Base-by-base conservation (phyloP, 2,888 invertebrate species). In the Thymelicus acteon region DNA sequence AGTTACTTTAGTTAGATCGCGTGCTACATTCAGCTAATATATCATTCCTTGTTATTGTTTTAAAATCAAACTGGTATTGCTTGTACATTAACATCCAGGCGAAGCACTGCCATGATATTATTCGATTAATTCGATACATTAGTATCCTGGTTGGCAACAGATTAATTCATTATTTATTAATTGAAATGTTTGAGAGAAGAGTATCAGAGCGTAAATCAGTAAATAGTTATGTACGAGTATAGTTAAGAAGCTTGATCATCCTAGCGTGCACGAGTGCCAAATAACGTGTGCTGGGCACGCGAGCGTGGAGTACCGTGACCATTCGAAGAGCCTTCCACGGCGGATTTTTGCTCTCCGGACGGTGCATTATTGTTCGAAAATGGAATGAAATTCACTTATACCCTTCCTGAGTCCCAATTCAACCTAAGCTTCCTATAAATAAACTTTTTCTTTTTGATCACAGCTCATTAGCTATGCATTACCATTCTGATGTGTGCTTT, bases 181-280 rank as follows among this genome's bases (percentile, higher is more conserved):
- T 63, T 63, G 57, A 69, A 63, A 69, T 69, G 52, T 69, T 64
- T 62, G 39, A 57, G 39, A 63, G 67, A 48, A 79, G 75, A 75
- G 76, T 76, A 76, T 77, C 75, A 75, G 77, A 78, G 78, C 76
- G 74, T 77, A 78, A 79, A 78, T 78, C 76, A 75, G 74, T 75
- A 68, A 72, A 73, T 76, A 71, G 71, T 76, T 67, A 71, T 66
- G 40, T 62, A 69, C 61, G 62, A 68, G 60, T 60, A 61, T 63
- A 73, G 71, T 73, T 75, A 75, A 72, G 75, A 78, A 79, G 78
- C 81, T 75, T 78, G 75, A 76, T 77, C 77, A 75, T 82, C 80
- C 77, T 85, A 85, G 85, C 86, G 87, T 90, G 90, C 87, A 84
- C 82, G 81, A 82, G 88, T 89, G 87, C 81, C 77, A 81, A 74